Evolutionary conservation across 2,888 invertebrate species (phyloP), one percentile per base, ranked within the genome.

Genomic region (Cheilosia grossa): DNA sequence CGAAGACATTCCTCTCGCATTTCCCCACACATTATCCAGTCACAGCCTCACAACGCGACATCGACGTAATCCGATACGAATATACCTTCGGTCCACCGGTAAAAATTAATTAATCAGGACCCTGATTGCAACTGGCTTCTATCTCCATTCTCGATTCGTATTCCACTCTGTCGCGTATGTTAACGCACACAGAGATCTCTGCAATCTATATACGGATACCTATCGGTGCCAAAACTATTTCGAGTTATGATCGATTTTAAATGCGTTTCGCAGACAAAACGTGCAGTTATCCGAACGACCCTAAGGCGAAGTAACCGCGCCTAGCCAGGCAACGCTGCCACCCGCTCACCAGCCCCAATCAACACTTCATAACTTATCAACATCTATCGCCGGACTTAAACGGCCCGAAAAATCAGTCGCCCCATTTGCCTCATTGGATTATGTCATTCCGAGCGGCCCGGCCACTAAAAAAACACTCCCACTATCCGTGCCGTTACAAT

Each of bases 51-150:
- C 56, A 13, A 47, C 37, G 42, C 19, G 30, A 58, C 67, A 51
- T 63, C 58, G 27, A 40, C 54, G 82, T 77, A 82, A 82, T 70
- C 59, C 42, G 82, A 82, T 70, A 78, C 27, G 27, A 1, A 5
- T 54, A 47, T 49, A 58, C 59, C 73, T 30, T 54, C 37, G 44
- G 19, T 27, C 44, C 40, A 63, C 67, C 56, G 75, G 75, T 75
- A 82, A 70, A 79, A 83, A n/a, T n/a, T 79, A 83, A 83, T 83
- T 83, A 83, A 83, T 75, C 83, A 83, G 83, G 80, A 83, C 83
- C 59, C 80, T 63, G 44, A 49, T 64, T 56, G n/a, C 54, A 74
- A 27, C 53, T 10, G 59, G 27, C 47, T 58, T 58, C 56, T 15
- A 37, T 37, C 59, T 72, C 63, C 58, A 56, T 58, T 64, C 59